A percentile compares a stretch with the other conserved stretches of the same genome.
phyloP scores from a whole-genome alignment of 2,797 vertebrate species.

The Amphiprion clarkii region DNA sequence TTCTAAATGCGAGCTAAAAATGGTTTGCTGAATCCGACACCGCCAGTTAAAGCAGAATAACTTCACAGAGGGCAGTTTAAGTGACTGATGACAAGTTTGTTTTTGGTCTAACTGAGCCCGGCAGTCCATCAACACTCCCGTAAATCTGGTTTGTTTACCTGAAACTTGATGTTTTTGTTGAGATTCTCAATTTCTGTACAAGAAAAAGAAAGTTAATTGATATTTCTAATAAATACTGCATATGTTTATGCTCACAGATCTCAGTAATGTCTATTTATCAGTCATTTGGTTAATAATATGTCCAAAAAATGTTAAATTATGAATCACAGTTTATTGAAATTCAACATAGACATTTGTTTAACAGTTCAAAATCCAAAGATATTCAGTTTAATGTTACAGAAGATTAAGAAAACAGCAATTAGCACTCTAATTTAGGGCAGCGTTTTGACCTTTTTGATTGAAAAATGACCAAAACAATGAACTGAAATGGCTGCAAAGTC shows the following conservation, averaged over 20 bases:
- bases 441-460: too few species aligned
- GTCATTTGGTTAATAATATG: too few species aligned
- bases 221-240: not conserved
- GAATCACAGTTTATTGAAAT: too few species aligned
- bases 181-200: not conserved
- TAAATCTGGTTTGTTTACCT: not conserved
- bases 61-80: not conserved
- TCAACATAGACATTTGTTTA: not conserved
- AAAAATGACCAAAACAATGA: not conserved
- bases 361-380: not conserved
- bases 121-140: not conserved
- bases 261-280: not conserved
- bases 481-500: not conserved
- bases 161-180: not conserved
- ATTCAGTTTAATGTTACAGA: not conserved
- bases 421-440: not conserved
- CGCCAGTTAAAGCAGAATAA: constrained; percentile 30
- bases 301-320: too few species aligned
- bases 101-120: not conserved
- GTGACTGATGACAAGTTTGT: constrained; percentile 25
- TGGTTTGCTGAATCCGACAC: constrained; percentile 60
- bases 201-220: not conserved
- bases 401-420: not conserved
- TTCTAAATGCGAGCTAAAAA: constrained; percentile 58
- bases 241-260: too few species aligned